Percentiles rank a stretch among this genome's conserved stretches.
Conservation (phyloP, 2,113 vertebrate genomes). For the Lates calcarifer region DNA sequence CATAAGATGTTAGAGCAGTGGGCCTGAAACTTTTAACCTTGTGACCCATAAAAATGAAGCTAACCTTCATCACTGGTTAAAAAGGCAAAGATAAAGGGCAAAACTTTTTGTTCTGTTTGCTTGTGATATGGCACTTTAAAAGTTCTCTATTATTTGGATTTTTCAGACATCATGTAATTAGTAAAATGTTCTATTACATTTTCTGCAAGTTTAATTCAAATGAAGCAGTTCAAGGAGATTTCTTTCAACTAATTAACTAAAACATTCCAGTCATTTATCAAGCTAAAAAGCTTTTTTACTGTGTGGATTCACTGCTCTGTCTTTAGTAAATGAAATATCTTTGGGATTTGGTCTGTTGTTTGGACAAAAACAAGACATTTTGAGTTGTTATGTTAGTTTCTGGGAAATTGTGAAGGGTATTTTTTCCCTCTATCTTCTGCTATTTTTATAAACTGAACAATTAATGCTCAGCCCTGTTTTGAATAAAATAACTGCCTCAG, state of each 20-base stretch:
- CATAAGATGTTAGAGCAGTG: too few relatives aligned
- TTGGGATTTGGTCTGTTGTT: neutral
- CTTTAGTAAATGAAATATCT: neutral
- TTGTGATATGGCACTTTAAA: too few relatives aligned
- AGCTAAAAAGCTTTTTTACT: neutral
- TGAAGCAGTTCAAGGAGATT: neutral
- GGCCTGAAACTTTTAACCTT: neutral
- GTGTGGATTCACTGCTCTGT: too few relatives aligned
- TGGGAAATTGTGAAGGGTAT: neutral
- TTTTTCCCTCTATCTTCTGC: neutral
- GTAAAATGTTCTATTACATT: neutral
- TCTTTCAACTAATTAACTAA: neutral
- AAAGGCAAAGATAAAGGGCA: too few relatives aligned
- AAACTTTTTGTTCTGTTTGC: too few relatives aligned
- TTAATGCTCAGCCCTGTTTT: neutral
- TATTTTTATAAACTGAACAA: neutral
- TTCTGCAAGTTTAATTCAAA: conserved; percentile 5
- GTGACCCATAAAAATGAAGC: neutral
- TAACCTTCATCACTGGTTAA: too few relatives aligned
- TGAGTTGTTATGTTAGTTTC: neutral
- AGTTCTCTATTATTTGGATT: neutral
- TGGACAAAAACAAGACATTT: neutral
- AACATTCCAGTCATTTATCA: neutral
- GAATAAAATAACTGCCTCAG: neutral
- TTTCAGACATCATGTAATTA: neutral